Evolutionary conservation across 1,140 invertebrate genomes (phyloP), one percentile per base, ranked within the genome.

Genomic region (Cydia splendana): DNA sequence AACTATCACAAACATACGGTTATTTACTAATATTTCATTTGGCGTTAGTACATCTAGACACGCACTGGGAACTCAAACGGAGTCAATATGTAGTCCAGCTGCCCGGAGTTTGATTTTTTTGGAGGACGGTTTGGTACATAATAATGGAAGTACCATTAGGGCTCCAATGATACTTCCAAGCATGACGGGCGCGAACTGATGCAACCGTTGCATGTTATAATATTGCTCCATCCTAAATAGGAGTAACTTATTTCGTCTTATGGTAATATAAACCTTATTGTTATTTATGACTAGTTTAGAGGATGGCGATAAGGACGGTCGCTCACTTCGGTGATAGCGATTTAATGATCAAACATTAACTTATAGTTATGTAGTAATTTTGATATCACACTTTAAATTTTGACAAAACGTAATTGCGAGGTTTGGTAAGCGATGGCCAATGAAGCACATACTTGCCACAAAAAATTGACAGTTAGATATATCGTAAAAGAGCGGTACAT

Each of bases 271-370:
- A 88, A 89, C 87, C 88, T 91, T 93, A 91, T 79, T 82, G 7
- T 84, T 82, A 86, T 79, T 78, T 90, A 89, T 88, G 86, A 91
- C 90, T 93, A 93, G 90, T 93, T 93, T 93, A 93, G 91, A 93
- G 91, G 91, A 93, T 93, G 91, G 90, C 91, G 89, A 89, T 87
- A 85, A 89, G 91, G 91, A 93, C 91, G 91, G 91, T 91, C 91
- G 90, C 91, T 88, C 79, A 89, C 81, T 76, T 82, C 88, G 90
- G 77, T 48, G 45, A 48, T 82, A 89, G 90, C 90, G 91, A 91
- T 93, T 85, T 82, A 84, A 87, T 86, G 84, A 83, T 86, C 78
- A 79, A 88, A 88, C 76, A 76, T 87, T 86, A 91, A 92, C 85
- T 87, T 92, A 90, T 87, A 78, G 74, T 87, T 88, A 87, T 80